Evolutionary conservation across 2,888 invertebrate genomes (phyloP), one percentile per base, ranked within the genome.

Genomic region (Heliconius erato): DNA sequence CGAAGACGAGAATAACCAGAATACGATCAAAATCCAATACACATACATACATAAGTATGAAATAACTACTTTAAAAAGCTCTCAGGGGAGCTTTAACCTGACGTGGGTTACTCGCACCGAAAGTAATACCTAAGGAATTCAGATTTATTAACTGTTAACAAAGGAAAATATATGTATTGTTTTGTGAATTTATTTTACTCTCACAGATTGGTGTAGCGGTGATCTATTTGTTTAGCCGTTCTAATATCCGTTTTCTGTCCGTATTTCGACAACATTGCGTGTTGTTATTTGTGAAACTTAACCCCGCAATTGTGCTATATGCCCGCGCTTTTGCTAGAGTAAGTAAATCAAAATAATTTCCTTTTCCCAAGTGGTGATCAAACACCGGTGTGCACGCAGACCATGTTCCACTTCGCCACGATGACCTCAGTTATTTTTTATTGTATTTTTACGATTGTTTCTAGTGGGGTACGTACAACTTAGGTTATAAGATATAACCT

Each of bases 11-110:
- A 54, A 54, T 54, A 54, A 54, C 49, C 19, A 26, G 0, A 16
- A 72, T 44, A 44, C 26, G 71, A 44, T 72, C 40, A 26, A 72
- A 72, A 26, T 16, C 14, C 44, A 44, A 44, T 72, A 44, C n/a
- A 71, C n/a, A 14, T 44, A 44, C 26, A 16, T 44, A 44, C 40
- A 26, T 44, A 26, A 44, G 16, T 72, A 72, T 72, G 71, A 26
- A 72, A 72, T 44, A 26, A 26, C 71, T 71, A 40, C 23, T 40
- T 40, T 44, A 72, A 44, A 44, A 72, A 72, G 44, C 71, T 72
- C 71, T 72, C 71, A 26, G 71, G 71, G 71, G 71, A 72, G 71
- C 71, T 72, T 44, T 26, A 72, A 26, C 71, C 44, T 72, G 71
- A 72, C 26, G 71, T 72, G 71, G 71, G 71, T 72, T 44, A 44